These are phyloP conservation scores for Microcebus murinus DNA, from an alignment of 2,113 vertebrate genomes.

Conservation along the genomic window DNA sequence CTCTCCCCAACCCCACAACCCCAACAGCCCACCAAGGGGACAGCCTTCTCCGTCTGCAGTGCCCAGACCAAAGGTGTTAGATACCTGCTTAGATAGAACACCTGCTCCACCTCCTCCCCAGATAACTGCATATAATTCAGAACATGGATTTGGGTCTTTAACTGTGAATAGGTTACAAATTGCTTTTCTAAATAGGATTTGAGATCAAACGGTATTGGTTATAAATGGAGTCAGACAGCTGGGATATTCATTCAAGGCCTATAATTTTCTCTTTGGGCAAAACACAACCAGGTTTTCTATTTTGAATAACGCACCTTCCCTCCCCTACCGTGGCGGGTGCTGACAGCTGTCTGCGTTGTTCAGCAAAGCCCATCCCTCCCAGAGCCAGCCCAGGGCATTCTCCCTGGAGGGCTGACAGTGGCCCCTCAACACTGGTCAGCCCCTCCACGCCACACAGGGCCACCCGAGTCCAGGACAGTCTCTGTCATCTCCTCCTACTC, in stretches of 20 bases:
- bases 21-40: background rate
- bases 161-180: background rate
- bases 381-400: background rate
- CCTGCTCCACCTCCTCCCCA: background rate
- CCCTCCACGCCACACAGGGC: accelerated
- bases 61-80: background rate
- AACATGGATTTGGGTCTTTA: background rate
- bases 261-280: background rate
- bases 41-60: background rate
- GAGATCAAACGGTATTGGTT: background rate
- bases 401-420: accelerated
- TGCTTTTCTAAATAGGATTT: background rate
- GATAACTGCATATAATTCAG: background rate
- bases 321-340: background rate
- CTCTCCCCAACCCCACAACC: too few species aligned
- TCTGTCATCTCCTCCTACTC: background rate
- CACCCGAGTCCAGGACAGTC: accelerated
- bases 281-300: background rate
- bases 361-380: background rate
- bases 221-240: background rate
- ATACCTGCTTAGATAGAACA: too few species aligned
- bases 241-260: background rate
- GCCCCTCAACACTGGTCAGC: background rate
- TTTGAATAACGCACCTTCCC: background rate
- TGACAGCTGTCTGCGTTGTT: too few species aligned